Evolutionary conservation across 2,113 vertebrate species (phyloP).

Genomic region (Pycnonotus jocosus): DNA sequence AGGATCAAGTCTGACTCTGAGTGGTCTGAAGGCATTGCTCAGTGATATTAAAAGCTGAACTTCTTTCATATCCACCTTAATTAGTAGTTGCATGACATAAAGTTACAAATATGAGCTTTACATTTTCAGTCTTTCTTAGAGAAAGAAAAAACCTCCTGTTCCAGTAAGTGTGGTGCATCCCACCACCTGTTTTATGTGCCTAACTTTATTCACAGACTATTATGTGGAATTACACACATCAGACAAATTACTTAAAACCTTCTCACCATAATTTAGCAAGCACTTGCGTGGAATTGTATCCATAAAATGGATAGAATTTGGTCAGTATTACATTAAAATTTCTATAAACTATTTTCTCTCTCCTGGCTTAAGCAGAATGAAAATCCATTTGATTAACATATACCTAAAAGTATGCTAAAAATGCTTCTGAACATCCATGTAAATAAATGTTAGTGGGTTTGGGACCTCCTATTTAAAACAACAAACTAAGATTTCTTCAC

Average conservation of each 20-base stretch:
- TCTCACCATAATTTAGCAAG: not conserved
- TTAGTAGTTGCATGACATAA: not conserved
- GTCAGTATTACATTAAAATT: not conserved
- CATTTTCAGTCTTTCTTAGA: not conserved
- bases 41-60: not conserved
- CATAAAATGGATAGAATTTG: not conserved
- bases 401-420: not conserved
- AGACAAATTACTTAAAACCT: not conserved
- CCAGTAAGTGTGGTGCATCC: not conserved
- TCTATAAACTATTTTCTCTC: not conserved
- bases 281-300: not conserved
- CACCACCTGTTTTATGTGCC: fast-evolving
- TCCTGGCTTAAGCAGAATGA: not conserved
- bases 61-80: not conserved
- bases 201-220: not conserved
- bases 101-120: not conserved
- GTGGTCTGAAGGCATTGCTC: slow-evolving; percentile 11
- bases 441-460: not conserved
- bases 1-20: slow-evolving; percentile 9
- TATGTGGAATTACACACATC: not conserved
- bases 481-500: not conserved
- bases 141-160: not conserved
- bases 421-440: not conserved
- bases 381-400: not conserved
- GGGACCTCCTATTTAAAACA: not conserved